Conservation (phyloP, 2,797 vertebrate genomes). For the Tenualosa thibaudeaui region DNA sequence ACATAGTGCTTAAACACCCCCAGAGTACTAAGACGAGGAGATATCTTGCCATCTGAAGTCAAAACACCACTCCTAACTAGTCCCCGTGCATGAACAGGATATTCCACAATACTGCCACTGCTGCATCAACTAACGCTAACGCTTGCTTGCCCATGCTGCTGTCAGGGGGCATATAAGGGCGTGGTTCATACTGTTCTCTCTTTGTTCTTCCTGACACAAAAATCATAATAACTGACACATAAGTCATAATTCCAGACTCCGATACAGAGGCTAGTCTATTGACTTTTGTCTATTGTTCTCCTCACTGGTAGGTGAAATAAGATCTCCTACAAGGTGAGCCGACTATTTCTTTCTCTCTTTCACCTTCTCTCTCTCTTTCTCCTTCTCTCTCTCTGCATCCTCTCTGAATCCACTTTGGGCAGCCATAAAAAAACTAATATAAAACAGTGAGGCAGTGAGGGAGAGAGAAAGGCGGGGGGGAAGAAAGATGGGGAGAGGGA, state of each 20-base stretch:
- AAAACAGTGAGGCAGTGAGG: background rate
- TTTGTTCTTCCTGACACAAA: background rate
- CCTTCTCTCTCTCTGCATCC: background rate
- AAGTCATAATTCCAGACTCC: background rate
- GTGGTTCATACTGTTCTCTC: background rate
- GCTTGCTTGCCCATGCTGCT: too few relatives aligned
- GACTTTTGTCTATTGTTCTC: background rate
- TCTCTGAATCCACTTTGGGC: background rate
- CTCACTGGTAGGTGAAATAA: background rate
- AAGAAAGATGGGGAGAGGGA: too few relatives aligned
- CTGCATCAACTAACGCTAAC: background rate
- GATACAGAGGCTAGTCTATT: background rate
- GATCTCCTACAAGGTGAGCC: background rate
- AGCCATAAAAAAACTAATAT: background rate
- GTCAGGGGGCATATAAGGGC: constrained; percentile 1
- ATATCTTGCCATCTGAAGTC: background rate
- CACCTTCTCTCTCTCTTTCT: background rate
- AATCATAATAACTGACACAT: too few relatives aligned
- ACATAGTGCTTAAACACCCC: background rate
- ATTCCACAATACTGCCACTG: background rate
- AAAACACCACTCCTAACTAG: background rate
- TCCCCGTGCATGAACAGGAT: background rate
- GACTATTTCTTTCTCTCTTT: background rate
- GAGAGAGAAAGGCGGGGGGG: background rate
- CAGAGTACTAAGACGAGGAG: background rate